Evolutionary conservation across 2,113 vertebrate genomes (phyloP).

Genomic region (Neoarius graeffei): DNA sequence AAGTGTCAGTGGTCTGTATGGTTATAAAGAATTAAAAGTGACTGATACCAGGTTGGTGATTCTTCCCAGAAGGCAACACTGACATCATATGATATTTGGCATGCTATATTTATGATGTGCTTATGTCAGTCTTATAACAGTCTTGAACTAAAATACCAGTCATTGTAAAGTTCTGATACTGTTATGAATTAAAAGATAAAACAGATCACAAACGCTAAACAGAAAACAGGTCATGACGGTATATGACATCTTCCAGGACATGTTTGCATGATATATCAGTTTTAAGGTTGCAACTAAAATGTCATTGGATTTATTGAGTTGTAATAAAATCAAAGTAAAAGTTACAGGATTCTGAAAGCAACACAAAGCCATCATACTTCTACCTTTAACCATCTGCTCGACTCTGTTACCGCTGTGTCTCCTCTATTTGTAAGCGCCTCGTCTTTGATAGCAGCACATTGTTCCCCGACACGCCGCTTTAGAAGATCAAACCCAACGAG

Average conservation of each 20-base stretch:
- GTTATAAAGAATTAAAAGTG: not conserved
- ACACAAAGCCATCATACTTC: not conserved
- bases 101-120: not conserved
- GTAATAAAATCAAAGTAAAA: constrained; percentile 6
- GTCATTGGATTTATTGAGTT: not conserved
- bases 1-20: not conserved
- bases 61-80: not conserved
- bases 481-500: constrained; percentile 60
- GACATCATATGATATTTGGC: not conserved
- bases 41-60: not conserved
- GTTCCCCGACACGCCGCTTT: constrained; percentile 50
- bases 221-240: not conserved
- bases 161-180: not conserved
- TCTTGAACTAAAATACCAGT: not conserved
- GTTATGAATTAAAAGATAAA: not conserved
- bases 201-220: too few relatives aligned
- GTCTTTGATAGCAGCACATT: constrained; percentile 61
- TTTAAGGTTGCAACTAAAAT: not conserved
- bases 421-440: constrained; percentile 48
- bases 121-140: not conserved
- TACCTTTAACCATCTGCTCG: constrained; percentile 5
- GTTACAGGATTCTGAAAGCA: not conserved
- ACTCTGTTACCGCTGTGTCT: constrained; percentile 27
- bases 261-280: not conserved
- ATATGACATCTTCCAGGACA: not conserved